Evolutionary conservation across 2,888 invertebrate genomes (phyloP), one percentile per base, ranked within the genome.

Genomic region (Hydrotaea cyrtoneurina): DNA sequence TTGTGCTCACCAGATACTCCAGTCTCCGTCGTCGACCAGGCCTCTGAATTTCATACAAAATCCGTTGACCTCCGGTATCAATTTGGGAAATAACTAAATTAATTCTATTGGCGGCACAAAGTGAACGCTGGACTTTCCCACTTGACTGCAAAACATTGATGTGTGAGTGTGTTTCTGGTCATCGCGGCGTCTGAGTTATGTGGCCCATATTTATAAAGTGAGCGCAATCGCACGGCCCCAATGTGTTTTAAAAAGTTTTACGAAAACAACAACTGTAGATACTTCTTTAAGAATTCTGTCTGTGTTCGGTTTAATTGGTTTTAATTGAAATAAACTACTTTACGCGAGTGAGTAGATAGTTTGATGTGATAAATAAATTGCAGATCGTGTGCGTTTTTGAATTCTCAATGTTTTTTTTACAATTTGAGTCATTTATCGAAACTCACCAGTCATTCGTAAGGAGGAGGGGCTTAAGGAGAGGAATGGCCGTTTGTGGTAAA

Each of bases 271-370:
- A n/a, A n/a, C n/a, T n/a, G 21, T 53, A 36, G 2, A 10, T 69
- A 46, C n/a, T 31, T 66, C 43, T 55, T 15, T 57, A 59, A 1
- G 39, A n/a, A 57, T 50, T 21, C 57, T 59, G 62, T 13, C 23
- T 36, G 36, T 66, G 88, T 87, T n/a, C n/a, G n/a, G n/a, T 89
- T 90, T 90, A 89, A 90, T 90, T 90, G 91, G 84, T 88, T 89
- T 91, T 90, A 91, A 90, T 90, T 90, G 90, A 91, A 90, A 90
- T 90, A 89, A 90, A 90, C 90, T 89, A 87, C 82, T 86, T 87
- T 81, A 76, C 66, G 72, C 43, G 80, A 62, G n/a, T n/a, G 4
- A 62, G n/a, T n/a, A n/a, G 8, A 50, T 59, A 23, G 26, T 26
- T 77, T 83, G 78, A 84, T 81, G 84, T 76, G 84, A 84, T 84